phyloP scores from a whole-genome alignment of 2,113 vertebrate genomes.

The Paracyprichromis sp. region DNA sequence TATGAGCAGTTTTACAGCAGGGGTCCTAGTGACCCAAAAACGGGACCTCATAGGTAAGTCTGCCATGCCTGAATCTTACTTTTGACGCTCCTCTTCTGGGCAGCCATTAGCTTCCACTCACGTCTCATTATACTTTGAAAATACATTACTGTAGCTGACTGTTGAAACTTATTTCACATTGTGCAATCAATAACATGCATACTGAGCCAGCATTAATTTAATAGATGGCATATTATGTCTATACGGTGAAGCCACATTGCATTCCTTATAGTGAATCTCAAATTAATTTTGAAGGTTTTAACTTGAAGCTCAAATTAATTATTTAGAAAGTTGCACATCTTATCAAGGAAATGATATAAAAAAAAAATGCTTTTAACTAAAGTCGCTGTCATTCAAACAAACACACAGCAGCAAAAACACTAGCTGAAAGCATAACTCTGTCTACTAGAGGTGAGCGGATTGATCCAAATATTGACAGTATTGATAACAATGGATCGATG shows the following conservation, averaged over 20 bases:
- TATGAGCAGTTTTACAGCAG: background rate
- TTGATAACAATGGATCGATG: background rate
- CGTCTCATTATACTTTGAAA: background rate
- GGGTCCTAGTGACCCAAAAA: background rate
- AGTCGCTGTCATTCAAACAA: fast-evolving
- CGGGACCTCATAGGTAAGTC: fast-evolving
- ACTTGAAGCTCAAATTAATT: background rate
- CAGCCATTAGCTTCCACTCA: background rate
- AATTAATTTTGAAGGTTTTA: background rate
- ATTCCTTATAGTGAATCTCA: background rate
- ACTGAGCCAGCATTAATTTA: background rate
- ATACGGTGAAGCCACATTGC: background rate
- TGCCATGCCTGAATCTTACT: background rate
- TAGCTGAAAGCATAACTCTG: background rate
- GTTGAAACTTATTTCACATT: background rate
- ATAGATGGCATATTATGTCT: background rate
- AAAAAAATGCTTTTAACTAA: fast-evolving
- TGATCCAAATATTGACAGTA: background rate
- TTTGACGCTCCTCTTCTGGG: background rate
- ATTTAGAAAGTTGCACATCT: background rate
- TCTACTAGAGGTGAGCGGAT: background rate
- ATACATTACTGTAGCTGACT: background rate
- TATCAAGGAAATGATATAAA: fast-evolving
- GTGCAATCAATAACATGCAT: background rate
- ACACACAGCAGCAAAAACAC: background rate